phyloP scores from a whole-genome alignment of 2,797 vertebrate genomes.

The Pygocentrus nattereri region DNA sequence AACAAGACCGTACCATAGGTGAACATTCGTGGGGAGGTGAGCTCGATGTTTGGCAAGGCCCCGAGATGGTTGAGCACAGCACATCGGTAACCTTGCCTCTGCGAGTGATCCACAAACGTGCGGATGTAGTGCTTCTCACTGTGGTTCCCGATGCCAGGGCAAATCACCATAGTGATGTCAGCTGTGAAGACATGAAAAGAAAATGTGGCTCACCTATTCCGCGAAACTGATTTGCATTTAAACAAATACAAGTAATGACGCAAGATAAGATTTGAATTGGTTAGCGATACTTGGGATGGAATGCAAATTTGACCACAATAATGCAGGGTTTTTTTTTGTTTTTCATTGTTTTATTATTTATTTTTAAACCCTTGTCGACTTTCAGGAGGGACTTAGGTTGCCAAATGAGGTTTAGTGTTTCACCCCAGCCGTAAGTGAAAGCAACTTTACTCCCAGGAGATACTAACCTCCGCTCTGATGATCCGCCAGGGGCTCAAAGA shows the following conservation, averaged over 20 bases:
- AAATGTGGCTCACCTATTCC: not conserved
- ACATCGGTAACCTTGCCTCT: constrained; percentile 95
- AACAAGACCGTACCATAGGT: constrained; percentile 85
- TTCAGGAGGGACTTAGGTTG: not conserved
- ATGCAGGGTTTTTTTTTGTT: not conserved
- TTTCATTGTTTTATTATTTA: not conserved
- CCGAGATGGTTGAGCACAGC: constrained; percentile 96
- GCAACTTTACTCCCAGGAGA: not conserved
- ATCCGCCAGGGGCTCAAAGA: constrained; percentile 89
- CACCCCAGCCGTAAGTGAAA: not conserved
- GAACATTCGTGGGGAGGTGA: constrained; percentile 98
- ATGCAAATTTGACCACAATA: not conserved
- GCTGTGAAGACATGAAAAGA: constrained; percentile 72
- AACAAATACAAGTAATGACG: constrained; percentile 33
- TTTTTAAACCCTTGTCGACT: not conserved
- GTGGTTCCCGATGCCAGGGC: constrained; percentile 97
- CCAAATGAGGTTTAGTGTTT: constrained; percentile 8
- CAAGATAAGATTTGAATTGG: not conserved
- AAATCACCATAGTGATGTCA: constrained; percentile 98
- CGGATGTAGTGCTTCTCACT: constrained; percentile 99
- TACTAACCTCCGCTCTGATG: constrained; percentile 89
- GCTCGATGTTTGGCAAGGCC: constrained; percentile 94
- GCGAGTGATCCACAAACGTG: constrained; percentile 95
- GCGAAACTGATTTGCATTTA: constrained; percentile 29
- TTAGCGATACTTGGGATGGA: not conserved